Conservation (phyloP, 2,113 vertebrate species). For the human (Homo sapiens) region GRCh38 chr17:6425001-6425500, state of each 20-base stretch:
- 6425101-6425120: background rate
- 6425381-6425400: background rate
- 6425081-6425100: background rate
- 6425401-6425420: background rate
- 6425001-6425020: background rate
- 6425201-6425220: background rate
- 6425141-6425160: background rate
- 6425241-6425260: no score
- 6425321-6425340: background rate
- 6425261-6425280: background rate
- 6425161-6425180: background rate
- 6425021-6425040: background rate
- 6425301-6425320: background rate
- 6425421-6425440: background rate
- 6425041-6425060: background rate
- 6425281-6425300: background rate
- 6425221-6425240: no score
- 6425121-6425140: background rate
- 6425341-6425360: background rate
- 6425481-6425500: fast-evolving
- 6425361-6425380: background rate
- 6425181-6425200: background rate
- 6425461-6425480: background rate
- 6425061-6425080: background rate
- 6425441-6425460: no score